Evolutionary conservation across 2,113 vertebrate genomes (phyloP), one percentile per base, ranked within the genome.

Genomic region (Melanostigma gelatinosum): DNA sequence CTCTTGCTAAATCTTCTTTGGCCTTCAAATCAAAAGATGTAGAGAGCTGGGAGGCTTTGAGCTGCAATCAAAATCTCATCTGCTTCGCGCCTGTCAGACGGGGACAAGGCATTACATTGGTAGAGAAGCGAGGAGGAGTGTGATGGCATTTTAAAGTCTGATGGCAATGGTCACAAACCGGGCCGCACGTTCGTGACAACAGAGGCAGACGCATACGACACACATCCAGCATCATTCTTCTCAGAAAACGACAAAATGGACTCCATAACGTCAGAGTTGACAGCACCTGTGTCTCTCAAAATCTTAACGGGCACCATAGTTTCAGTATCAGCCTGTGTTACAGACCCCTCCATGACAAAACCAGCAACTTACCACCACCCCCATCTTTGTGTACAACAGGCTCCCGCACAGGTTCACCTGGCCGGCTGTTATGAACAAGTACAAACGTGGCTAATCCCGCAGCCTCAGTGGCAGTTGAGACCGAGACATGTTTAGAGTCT

Each of bases 131-230:
- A 48, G 27, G 34, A 62, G 40, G 24, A 36, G 40, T 52, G 5
- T 66, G 63, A 62, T 61, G n/a, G 62, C 32, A 60, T 70, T 82
- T 79, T 79, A 24, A 66, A 38, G 12, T 61, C 27, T 74, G 46
- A 63, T 27, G 42, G 57, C 52, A 32, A 42, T 11, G 22, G 52
- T 6, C 46, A 16, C 48, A 20, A 50, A 50, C 18, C 18, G 48
- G 48, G 48, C 48, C 6, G 18, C 48, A 50, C n/a, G 6, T 27
- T 11, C 24, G 27, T 27, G n/a, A 27, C 10, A 55, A 24, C 4
- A 55, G 10, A 24, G 10, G n/a, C 54, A 55, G 54, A 12, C 24
- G 50, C 50, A 55, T 8, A 24, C 11, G 20, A 52, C 52, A 27
- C 10, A 34, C 9, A 24, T 4, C 11, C 55, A 58, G 55, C n/a